These are phyloP conservation scores for Thalassarche chlororhynchos DNA, from an alignment of 2,113 vertebrate genomes.

Conservation along the genomic window DNA sequence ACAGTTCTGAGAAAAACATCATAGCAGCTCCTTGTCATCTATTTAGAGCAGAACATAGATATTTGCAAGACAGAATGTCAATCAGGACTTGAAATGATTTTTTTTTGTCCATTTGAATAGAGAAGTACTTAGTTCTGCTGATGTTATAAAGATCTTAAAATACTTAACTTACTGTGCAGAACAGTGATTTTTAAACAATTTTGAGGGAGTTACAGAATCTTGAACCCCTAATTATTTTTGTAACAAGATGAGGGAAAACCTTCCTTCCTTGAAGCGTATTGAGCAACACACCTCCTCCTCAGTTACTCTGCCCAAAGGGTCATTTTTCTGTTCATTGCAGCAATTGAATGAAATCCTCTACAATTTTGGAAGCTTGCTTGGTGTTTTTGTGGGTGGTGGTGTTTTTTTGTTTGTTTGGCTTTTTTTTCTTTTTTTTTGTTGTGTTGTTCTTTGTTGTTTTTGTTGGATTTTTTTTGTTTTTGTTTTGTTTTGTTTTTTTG, in stretches of 20 bases:
- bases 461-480: too few species aligned
- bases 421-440: too few species aligned
- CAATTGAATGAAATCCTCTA: not conserved
- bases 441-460: too few species aligned
- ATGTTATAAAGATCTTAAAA: not conserved
- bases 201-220: not conserved
- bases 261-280: not conserved
- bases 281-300: not conserved
- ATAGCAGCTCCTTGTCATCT: not conserved
- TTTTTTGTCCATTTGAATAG: not conserved
- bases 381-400: too few species aligned
- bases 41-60: not conserved
- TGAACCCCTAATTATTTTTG: not conserved
- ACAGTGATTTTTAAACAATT: not conserved
- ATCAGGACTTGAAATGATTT: not conserved
- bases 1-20: conserved; percentile 5
- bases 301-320: not conserved
- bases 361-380: not conserved
- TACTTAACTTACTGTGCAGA: not conserved
- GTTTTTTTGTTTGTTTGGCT: too few species aligned
- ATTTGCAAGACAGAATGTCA: conserved; percentile 16
- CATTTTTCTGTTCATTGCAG: not conserved
- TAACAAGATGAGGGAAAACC: not conserved
- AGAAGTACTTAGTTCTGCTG: not conserved
- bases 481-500: too few species aligned